Base-by-base conservation (phyloP, 2,113 vertebrate genomes). In the Stigmatopora argus region DNA sequence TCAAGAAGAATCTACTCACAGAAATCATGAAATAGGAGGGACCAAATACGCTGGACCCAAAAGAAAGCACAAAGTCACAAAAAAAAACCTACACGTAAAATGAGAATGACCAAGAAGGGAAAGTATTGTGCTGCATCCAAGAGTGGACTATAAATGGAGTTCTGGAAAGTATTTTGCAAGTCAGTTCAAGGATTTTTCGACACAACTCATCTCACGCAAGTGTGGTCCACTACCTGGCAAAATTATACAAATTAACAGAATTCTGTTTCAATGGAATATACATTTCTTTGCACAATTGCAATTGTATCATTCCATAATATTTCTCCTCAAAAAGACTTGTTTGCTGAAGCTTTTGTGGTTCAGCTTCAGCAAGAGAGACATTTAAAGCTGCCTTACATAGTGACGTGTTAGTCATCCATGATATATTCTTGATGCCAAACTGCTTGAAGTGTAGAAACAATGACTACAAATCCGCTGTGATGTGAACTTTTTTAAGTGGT, bases 361-460 rank as follows among this genome's bases (percentile, higher is more conserved):
- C 63, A 79, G 62, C 14, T 48, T 62, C 61, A 64, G 68, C 75
- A 71, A 53, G 47, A 78, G 73, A 83, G 78, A 85, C 82, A 55
- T 78, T 86, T 73, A 51, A 67, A 38, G 69, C 74, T 65, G 61
- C 77, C 67, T 78, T 62, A 62, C 51, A 31, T 56, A 62, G 60
- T 79, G 70, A 61, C 71, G 74, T 71, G 49, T 75, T 57, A 72
- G 70, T 72, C 45, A 21, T 77, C 60, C 61, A 45, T 57, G 61
- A 78, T 64, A 77, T 72, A 35, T 73, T 57, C 75, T 71, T 82
- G 57, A 86, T 90, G 89, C 90, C 88, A 89, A 89, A 83, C 84
- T 38, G 63, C 65, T 78, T 81, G 70, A 77, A 72, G 75, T 72
- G 67, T 62, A 57, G 72, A 63, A 67, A 70, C 38, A 84, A 78